These are phyloP conservation scores for Charadrius vociferus DNA, from an alignment of 2,113 vertebrate genomes.

Conservation along the genomic window DNA sequence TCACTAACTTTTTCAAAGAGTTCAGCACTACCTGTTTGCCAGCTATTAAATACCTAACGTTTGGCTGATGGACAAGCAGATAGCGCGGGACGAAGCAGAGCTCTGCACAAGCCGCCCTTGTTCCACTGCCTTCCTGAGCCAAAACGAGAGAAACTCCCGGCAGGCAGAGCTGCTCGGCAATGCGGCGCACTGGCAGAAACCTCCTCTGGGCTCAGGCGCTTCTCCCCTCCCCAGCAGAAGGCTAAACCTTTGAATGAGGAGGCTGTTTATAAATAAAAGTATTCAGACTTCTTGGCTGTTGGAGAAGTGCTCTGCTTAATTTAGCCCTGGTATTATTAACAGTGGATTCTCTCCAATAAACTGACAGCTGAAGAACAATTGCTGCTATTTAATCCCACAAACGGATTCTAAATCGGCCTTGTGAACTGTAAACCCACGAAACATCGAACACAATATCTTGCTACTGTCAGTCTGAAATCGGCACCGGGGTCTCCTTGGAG, in stretches of 20 bases:
- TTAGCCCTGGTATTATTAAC: slow-evolving; percentile 7
- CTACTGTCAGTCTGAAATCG: neutral
- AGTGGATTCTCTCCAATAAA: neutral
- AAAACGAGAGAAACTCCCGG: neutral
- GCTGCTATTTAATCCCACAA: slow-evolving; percentile 13
- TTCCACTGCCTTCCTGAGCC: slow-evolving; percentile 7
- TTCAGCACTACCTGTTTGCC: slow-evolving; percentile 34
- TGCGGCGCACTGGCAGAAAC: neutral
- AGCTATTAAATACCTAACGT: slow-evolving; percentile 10
- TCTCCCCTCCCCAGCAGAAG: neutral
- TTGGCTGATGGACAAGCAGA: slow-evolving; percentile 55
- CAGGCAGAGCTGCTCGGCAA: neutral
- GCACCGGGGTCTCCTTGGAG: neutral
- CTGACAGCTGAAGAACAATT: slow-evolving; percentile 26
- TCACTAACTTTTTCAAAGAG: slow-evolving; percentile 1
- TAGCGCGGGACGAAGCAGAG: neutral
- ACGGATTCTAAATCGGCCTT: neutral
- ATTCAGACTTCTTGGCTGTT: neutral
- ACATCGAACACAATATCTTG: neutral
- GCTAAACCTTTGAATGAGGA: neutral
- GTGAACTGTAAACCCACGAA: neutral
- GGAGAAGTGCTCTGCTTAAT: slow-evolving; percentile 14
- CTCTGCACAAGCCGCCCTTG: slow-evolving; percentile 26
- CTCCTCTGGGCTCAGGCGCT: neutral
- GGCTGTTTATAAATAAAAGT: neutral